These are phyloP conservation scores for Chelonia mydas DNA, from an alignment of 2,797 vertebrate genomes.

Conservation along the genomic window DNA sequence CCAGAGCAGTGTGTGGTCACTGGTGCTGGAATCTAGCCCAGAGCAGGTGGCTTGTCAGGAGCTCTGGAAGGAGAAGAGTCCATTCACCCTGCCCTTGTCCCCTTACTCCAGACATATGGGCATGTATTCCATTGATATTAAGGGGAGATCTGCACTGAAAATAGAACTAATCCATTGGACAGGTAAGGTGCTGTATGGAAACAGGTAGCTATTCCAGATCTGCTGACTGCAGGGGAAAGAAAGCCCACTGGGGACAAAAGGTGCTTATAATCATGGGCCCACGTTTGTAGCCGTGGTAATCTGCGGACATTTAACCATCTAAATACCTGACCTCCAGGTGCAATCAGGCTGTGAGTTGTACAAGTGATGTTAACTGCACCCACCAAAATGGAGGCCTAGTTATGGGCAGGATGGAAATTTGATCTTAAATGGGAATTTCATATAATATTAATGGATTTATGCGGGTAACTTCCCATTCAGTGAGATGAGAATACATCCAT, in stretches of 20 bases:
- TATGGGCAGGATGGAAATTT: neutral
- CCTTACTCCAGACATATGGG: neutral
- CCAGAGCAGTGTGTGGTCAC: neutral
- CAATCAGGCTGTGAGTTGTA: neutral
- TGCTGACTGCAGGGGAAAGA: neutral
- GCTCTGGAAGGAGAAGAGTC: neutral
- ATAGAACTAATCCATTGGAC: neutral
- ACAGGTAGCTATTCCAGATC: neutral
- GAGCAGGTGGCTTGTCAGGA: neutral
- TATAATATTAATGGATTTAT: neutral
- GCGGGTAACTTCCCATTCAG: neutral
- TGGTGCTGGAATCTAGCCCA: neutral
- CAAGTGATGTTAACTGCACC: neutral
- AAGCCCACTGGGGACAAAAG: neutral
- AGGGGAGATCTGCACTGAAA: neutral
- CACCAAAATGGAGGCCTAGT: neutral
- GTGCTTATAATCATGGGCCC: neutral
- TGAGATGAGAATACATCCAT: neutral
- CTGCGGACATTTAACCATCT: neutral
- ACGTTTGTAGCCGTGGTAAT: neutral
- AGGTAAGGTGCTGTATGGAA: neutral
- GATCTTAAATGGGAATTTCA: neutral
- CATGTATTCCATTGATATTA: fast-evolving
- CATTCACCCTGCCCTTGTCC: neutral
- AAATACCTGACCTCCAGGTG: neutral